Base-by-base conservation (phyloP, 2,113 vertebrate genomes). In the Microtus montanus region DNA sequence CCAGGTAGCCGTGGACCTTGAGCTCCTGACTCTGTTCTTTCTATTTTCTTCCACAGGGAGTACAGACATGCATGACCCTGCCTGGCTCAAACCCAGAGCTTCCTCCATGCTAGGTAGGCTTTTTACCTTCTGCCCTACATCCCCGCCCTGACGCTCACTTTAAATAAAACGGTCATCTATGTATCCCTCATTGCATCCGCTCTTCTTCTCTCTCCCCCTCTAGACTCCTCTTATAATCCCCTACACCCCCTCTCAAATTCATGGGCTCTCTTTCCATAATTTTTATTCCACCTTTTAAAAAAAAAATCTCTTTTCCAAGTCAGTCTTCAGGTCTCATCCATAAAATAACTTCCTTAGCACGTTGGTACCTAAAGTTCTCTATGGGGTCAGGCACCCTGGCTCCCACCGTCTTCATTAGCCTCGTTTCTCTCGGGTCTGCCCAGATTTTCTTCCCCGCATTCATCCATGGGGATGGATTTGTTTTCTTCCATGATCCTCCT, bases 381-480 rank as follows among this genome's bases (percentile, higher is more conserved):
- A 4, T 38, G 28, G 71, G 24, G n/a, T 17, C 15, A 12, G 66
- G 41, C 26, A 5, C 7, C 33, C 7, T 47, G 49, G 44, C n/a
- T 41, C 44, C 22, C 30, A 12, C 15, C n/a, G 2, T 3, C 4
- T 3, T n/a, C 0, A 1, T 52, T 12, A 44, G 35, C 2, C 7
- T 10, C 1, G 1, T 9, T 10, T 90, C 41, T 64, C 78, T 78
- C n/a, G 19, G 58, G 2, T n/a, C 47, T 26, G 17, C 33, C 85
- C 24, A 1, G 38, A 66, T 64, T 70, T 61, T 30, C 22, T 24
- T 38, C 13, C 13, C 19, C 2, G 10, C n/a, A 41, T 12, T 70
- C 14, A 15, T 52, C 58, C 33, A 2, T 41, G 35, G 12, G 54
- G 28, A 24, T 47, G 19, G 24, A 4, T 35, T 71, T 11, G 44